These are phyloP conservation scores for Disparrhopalites patrizii DNA, from an alignment of 2,888 invertebrate genomes.

Conservation along the genomic window DNA sequence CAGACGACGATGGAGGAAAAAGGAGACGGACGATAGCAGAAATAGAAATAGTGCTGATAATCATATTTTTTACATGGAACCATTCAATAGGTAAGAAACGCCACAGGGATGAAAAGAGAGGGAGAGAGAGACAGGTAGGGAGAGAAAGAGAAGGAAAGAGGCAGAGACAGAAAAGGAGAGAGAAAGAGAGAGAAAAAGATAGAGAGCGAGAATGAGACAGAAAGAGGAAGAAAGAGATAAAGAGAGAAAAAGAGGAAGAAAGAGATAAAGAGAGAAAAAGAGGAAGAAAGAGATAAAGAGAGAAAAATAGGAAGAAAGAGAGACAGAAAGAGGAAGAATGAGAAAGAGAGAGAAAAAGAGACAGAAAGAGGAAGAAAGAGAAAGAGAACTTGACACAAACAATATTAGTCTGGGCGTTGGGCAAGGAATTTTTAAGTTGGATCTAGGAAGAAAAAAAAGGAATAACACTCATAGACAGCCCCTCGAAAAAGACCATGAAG, in stretches of 20 bases:
- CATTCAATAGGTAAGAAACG: no score
- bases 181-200: conserved; percentile 5
- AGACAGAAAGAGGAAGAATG: not conserved
- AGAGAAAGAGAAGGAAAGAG: no score
- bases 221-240: no score
- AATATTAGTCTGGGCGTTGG: conserved; percentile 27
- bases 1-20: no score
- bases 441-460: not conserved
- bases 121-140: not conserved
- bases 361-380: not conserved
- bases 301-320: no score
- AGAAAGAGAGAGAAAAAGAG: conserved; percentile 11
- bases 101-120: no score
- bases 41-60: no score
- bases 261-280: no score
- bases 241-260: conserved; percentile 6
- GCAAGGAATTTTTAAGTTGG: conserved; percentile 8
- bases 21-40: no score
- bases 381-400: conserved; percentile 24
- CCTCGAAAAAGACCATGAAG: conserved; percentile 8
- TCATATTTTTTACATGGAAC: no score
- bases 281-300: no score
- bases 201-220: not conserved
- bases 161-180: no score
- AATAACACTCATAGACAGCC: conserved; percentile 11